Base-by-base conservation (phyloP, 1,140 invertebrate genomes). In the Eupristina koningsbergeri region DNA sequence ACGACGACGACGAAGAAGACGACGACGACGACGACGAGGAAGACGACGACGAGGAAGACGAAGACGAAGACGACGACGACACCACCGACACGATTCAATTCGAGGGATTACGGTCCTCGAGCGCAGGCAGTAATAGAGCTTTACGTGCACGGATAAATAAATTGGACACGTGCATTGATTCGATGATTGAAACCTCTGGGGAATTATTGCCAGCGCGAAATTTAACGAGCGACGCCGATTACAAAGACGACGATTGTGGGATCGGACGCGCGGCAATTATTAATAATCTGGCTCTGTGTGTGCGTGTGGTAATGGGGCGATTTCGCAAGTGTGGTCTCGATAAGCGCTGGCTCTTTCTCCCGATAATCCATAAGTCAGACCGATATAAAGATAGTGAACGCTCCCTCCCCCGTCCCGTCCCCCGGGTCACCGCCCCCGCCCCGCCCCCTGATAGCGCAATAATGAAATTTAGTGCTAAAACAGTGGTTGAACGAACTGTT, bases 71-170 rank as follows among this genome's bases (percentile, higher is more conserved):
- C n/a, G 29, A 11, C 61, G 26, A 29, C 58, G 58, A 53, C 45
- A n/a, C n/a, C 73, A 47, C 6, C 36, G 29, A 19, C 45, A 45
- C 50, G 45, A 45, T 50, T 78, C 34, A 29, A 39, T 63, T 58
- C 75, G 31, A 45, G 47, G 71, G 47, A 19, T 50, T 80, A 50
- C 41, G 45, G 34, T 29, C 50, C 36, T 0, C n/a, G 19, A 45
- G n/a, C 39, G 11, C 7, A 58, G 79, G 73, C 79, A 58, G 47
- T 80, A 73, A 80, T 80, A 80, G 67, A 73, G 47, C 41, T 80
- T 75, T 64, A 64, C 63, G 71, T n/a, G 73, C 71, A n/a, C 69
- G 39, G 50, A 74, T 63, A 31, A 74, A 63, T 58, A 63, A 74
- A 74, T 74, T 41, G 50, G 36, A 74, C 36, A 47, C 50, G 79